Evolutionary conservation across 2,797 vertebrate genomes (phyloP).

Genomic region (Syngnathus acus): DNA sequence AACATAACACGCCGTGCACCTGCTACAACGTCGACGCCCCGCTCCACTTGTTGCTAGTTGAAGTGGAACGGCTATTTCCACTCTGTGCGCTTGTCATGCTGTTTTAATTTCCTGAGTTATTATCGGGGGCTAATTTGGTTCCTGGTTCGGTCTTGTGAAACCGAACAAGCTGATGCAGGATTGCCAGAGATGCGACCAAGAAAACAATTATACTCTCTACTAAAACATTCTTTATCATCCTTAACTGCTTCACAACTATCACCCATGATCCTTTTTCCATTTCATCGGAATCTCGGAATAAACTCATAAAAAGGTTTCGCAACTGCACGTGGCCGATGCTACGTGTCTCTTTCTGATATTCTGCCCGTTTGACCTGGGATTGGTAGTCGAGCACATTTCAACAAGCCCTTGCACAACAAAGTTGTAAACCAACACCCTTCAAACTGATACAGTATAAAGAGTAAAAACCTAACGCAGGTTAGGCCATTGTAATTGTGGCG

Average conservation of each 20-base stretch:
- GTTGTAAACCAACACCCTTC: neutral
- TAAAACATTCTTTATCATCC: neutral
- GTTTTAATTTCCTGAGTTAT: neutral
- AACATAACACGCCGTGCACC: conserved; percentile 17
- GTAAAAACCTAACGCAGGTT: neutral
- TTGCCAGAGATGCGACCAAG: neutral
- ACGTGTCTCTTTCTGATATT: neutral
- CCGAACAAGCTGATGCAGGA: neutral
- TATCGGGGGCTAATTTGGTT: neutral
- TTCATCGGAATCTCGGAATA: neutral
- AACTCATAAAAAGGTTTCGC: neutral
- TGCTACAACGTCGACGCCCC: conserved; percentile 12
- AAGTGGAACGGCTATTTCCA: conserved; percentile 3
- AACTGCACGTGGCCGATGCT: neutral
- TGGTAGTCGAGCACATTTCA: neutral
- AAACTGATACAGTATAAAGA: neutral
- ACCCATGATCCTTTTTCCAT: neutral
- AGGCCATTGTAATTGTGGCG: neutral
- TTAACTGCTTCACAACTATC: neutral
- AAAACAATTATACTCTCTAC: neutral
- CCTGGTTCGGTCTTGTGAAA: neutral
- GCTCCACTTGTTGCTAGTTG: conserved; percentile 31
- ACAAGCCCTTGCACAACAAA: neutral
- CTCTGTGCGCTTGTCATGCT: neutral
- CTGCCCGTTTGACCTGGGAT: neutral